Base-by-base conservation (phyloP, 2,797 vertebrate species). In the Leucoraja ocellata region DNA sequence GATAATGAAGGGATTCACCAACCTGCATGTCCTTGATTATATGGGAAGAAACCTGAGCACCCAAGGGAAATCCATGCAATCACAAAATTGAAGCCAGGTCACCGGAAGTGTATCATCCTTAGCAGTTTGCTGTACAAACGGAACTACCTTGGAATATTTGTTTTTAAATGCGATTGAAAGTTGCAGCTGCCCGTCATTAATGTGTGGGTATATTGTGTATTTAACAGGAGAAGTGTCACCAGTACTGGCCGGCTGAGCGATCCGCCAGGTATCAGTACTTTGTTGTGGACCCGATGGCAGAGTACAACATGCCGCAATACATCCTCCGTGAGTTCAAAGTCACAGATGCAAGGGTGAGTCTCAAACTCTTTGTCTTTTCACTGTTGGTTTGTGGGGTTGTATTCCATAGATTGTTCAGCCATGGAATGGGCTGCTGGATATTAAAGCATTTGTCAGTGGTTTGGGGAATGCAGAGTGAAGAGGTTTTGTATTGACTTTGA, bases 261-360 rank as follows among this genome's bases (percentile, higher is more conserved):
- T 99, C 99, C 0, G 98, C 99, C 77, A 97, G 98, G 74, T 99
- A 99, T 95, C 98, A 99, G 96, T 99, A 99, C 96, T 99, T 99
- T 0, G 98, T 99, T 23, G 98, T 99, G 93, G 98, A 99, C 93
- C 98, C 98, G 21, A 99, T 99, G 98, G 98, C 98, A 0, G 98
- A 99, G 93, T 99, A 99, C 96, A 99, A 99, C 96, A 99, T 99
- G 98, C 98, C 98, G 10, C 98, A 99, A 96, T 99, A 99, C 95
- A 99, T 99, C 95, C 97, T 99, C 6, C 95, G 99, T 28, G 99
- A 99, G 94, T 99, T 99, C 97, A 99, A 99, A 95, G 98, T 99
- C 96, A 99, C 99, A 0, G 99, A 99, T 0, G 99, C 99, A 94
- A 97, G 99, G 97, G 99, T 99, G 95, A 97, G 98, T 93, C 90